These are phyloP conservation scores for Zoanthus solanderi DNA, from an alignment of 92 coral and sea anemone genomes.

Conservation along the genomic window DNA sequence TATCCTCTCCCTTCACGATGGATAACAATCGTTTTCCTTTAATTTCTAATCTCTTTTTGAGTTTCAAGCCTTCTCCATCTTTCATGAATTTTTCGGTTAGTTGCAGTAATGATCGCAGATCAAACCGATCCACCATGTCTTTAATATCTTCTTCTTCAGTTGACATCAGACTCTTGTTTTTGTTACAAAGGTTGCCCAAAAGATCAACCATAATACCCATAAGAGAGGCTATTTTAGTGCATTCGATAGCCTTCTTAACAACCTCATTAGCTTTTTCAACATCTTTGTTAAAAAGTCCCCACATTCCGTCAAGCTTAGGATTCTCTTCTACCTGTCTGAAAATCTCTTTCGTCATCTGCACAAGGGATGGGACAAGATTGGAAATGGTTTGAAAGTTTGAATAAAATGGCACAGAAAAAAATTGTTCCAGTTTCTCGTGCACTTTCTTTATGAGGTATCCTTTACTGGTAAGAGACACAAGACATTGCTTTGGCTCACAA, in stretches of 20 bases:
- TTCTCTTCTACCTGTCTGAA: neutral
- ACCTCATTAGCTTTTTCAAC: neutral
- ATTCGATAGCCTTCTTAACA: neutral
- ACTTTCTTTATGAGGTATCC: neutral
- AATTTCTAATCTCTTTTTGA: neutral
- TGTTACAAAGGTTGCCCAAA: neutral
- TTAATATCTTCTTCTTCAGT: neutral
- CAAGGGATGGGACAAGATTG: neutral
- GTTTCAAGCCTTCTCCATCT: neutral
- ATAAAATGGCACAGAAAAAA: neutral
- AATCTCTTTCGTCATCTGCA: neutral
- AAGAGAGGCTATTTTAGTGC: neutral
- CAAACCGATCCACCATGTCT: too few species aligned
- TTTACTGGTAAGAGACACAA: neutral
- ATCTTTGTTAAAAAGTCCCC: neutral
- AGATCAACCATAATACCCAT: neutral
- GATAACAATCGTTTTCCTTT: too few species aligned
- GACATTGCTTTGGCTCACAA: neutral
- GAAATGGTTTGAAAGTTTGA: neutral
- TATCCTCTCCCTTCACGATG: neutral
- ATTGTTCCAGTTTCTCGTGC: neutral
- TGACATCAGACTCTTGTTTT: neutral
- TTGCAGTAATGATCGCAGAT: neutral
- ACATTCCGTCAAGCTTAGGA: slow-evolving; percentile 7
- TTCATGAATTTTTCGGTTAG: neutral